These are phyloP conservation scores for Alviniconcha strummeri DNA, from an alignment of 2,888 invertebrate species.

Conservation along the genomic window DNA sequence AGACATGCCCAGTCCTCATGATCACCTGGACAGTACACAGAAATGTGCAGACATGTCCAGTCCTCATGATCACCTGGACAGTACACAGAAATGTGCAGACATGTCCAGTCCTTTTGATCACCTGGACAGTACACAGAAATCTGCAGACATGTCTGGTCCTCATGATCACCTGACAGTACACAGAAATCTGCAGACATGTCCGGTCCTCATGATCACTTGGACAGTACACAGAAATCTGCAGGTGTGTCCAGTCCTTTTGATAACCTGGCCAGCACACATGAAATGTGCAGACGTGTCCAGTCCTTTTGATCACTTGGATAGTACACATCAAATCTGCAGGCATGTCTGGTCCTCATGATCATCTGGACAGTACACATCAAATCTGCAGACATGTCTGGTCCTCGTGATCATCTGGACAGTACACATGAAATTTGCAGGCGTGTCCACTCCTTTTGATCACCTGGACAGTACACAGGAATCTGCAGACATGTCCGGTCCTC, in stretches of 20 bases:
- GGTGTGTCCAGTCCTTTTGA: neutral
- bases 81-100: slow-evolving; percentile 91
- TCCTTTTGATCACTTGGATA: neutral
- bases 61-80: neutral
- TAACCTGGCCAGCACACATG: neutral
- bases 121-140: neutral
- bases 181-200: too few species aligned
- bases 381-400: slow-evolving; percentile 80
- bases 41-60: too few species aligned
- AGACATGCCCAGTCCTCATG: slow-evolving; percentile 20
- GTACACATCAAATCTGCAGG: neutral
- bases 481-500: neutral
- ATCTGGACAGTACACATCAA: slow-evolving; percentile 82
- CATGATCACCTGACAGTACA: neutral
- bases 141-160: neutral
- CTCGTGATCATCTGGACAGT: slow-evolving; percentile 41
- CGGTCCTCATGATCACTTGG: neutral
- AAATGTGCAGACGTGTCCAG: too few species aligned
- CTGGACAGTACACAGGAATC: neutral
- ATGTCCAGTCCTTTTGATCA: slow-evolving; percentile 9
- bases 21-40: neutral
- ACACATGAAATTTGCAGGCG: slow-evolving; percentile 91
- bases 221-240: slow-evolving; percentile 78
- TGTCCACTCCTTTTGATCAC: slow-evolving; percentile 10
- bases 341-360: neutral